phyloP scores from a whole-genome alignment of 2,888 invertebrate genomes.

The Mesorhabditis belari region DNA sequence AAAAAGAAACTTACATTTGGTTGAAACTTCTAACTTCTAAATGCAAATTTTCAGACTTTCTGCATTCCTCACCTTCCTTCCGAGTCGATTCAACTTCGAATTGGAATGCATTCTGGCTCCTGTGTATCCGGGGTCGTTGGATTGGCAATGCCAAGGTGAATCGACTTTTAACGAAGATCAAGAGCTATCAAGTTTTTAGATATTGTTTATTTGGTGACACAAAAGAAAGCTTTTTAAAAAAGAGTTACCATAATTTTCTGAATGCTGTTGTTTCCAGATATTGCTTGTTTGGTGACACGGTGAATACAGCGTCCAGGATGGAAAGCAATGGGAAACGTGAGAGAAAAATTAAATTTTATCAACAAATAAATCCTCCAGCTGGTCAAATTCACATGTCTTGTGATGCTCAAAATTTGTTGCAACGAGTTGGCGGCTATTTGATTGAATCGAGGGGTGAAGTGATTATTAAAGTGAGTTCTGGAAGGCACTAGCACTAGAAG shows the following conservation, averaged over 20 bases:
- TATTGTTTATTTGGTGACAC: background rate
- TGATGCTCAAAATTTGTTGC: constrained; percentile 39
- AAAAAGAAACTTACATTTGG: background rate
- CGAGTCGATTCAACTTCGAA: constrained; percentile 39
- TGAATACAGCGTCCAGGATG: constrained; percentile 48
- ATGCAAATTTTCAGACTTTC: constrained; percentile 15
- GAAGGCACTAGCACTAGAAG: background rate
- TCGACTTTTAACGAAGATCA: no score
- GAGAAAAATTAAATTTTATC: background rate
- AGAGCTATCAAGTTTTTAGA: no score
- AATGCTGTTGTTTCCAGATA: constrained; percentile 18
- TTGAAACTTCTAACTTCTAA: background rate
- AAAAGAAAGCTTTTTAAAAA: background rate
- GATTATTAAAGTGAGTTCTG: constrained; percentile 34
- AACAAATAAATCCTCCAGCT: constrained; percentile 20
- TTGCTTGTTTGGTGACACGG: constrained; percentile 47
- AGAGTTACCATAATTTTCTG: no score
- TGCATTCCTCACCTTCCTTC: constrained; percentile 39
- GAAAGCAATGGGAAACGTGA: constrained; percentile 48
- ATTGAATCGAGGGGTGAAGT: constrained; percentile 48
- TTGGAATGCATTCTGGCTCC: constrained; percentile 39
- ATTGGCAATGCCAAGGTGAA: constrained; percentile 33
- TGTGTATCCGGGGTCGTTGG: constrained; percentile 39
- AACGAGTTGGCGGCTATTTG: constrained; percentile 42
- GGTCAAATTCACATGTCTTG: constrained; percentile 48